phyloP scores from a whole-genome alignment of 2,888 invertebrate genomes.

The Lochmaea crataegi region DNA sequence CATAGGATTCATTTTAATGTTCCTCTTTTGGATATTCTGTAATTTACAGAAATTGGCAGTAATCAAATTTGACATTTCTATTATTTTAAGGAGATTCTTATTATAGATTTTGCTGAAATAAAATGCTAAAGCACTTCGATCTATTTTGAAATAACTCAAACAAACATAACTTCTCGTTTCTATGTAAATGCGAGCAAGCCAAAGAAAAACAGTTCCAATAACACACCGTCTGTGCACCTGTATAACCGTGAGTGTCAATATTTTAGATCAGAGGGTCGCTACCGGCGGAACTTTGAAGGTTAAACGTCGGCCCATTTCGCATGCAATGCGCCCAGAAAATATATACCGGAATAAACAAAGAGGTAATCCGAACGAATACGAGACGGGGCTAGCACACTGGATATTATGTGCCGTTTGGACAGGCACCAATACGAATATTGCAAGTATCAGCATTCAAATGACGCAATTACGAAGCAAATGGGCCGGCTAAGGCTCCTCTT shows the following conservation, averaged over 20 bases:
- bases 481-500: constrained; percentile 51
- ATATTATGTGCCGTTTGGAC: constrained; percentile 60
- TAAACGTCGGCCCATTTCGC: constrained; percentile 44
- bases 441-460: constrained; percentile 66
- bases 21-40: no score
- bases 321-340: constrained; percentile 46
- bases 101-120: no score
- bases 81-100: no score
- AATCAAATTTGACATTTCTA: no score
- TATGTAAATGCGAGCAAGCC: background rate
- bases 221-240: constrained; percentile 14
- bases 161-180: background rate
- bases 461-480: constrained; percentile 65
- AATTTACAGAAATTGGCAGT: no score
- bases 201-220: constrained; percentile 8
- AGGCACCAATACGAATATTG: constrained; percentile 64
- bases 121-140: background rate
- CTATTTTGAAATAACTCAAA: background rate
- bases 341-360: constrained; percentile 50
- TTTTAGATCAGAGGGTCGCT: constrained; percentile 13
- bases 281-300: constrained; percentile 26
- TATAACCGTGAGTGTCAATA: constrained; percentile 12
- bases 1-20: no score
- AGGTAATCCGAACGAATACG: constrained; percentile 63
- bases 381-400: constrained; percentile 58